Evolutionary conservation across 2,888 invertebrate species (phyloP).

Genomic region (Xestoiulus laeticollis): DNA sequence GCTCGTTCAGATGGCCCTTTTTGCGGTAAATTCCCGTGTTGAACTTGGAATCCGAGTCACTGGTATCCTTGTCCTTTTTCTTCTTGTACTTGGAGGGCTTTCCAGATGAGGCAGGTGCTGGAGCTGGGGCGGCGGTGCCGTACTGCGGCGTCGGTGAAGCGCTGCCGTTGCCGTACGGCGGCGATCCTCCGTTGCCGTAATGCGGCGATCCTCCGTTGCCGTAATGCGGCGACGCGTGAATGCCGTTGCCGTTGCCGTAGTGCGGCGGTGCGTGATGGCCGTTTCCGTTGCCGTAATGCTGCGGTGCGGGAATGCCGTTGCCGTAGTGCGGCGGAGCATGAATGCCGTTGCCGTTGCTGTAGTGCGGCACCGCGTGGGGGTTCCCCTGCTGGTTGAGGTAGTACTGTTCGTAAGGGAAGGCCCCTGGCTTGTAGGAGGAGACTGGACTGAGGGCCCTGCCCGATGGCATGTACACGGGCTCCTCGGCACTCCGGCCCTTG

Average conservation of each 20-base stretch:
- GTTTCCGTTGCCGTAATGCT: slow-evolving; percentile 50
- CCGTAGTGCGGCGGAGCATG: slow-evolving; percentile 53
- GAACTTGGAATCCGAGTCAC: slow-evolving; percentile 65
- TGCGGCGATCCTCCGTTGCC: neutral
- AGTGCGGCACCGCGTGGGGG: neutral
- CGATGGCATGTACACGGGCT: slow-evolving; percentile 59
- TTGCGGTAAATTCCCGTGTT: slow-evolving; percentile 88
- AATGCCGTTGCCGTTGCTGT: slow-evolving; percentile 53
- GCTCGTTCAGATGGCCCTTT: slow-evolving; percentile 90
- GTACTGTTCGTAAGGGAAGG: slow-evolving; percentile 71
- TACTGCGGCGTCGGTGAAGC: neutral
- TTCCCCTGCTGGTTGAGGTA: slow-evolving; percentile 68
- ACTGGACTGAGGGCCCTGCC: slow-evolving; percentile 68
- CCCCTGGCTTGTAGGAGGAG: slow-evolving; percentile 71
- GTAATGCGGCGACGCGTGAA: neutral
- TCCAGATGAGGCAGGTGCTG: slow-evolving; percentile 55
- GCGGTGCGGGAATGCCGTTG: slow-evolving; percentile 37
- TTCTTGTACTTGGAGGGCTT: slow-evolving; percentile 63
- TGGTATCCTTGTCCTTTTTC: slow-evolving; percentile 58
- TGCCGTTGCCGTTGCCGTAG: slow-evolving; percentile 44
- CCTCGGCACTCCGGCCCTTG: slow-evolving; percentile 56
- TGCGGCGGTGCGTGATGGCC: slow-evolving; percentile 24
- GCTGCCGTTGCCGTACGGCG: neutral
- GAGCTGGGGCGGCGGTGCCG: slow-evolving; percentile 15
- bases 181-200: neutral